A percentile compares a stretch with the other conserved stretches of the same genome.
These are phyloP conservation scores for Oxygymnocypris stewartii DNA, from an alignment of 2,113 vertebrate species.

Conservation along the genomic window DNA sequence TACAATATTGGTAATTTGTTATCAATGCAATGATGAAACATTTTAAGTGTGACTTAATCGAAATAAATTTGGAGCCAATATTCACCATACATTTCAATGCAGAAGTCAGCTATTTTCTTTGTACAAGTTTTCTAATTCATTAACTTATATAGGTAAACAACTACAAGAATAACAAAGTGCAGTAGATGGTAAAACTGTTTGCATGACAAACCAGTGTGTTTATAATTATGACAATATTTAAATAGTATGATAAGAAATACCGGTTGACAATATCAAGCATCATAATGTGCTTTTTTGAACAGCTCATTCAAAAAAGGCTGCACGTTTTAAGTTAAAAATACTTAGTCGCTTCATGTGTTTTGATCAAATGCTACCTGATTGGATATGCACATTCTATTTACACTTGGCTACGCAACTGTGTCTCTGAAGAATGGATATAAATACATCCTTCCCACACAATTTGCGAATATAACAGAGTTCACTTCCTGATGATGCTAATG, in stretches of 20 bases:
- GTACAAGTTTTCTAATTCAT: no score
- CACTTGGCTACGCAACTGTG: neutral
- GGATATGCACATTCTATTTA: neutral
- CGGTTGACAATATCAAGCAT: neutral
- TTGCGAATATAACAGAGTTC: slow-evolving; percentile 1
- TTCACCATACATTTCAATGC: no score
- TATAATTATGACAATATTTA: neutral
- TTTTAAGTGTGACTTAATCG: no score
- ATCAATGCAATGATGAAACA: no score
- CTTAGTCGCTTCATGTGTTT: neutral
- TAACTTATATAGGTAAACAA: no score
- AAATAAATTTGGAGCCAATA: no score
- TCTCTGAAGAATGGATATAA: neutral
- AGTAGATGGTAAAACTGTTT: no score
- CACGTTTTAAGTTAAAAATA: neutral
- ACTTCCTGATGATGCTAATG: neutral
- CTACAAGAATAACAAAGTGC: no score
- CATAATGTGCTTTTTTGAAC: neutral
- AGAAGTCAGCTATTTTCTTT: no score
- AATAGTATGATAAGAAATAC: neutral
- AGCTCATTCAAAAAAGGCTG: neutral
- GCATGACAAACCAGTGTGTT: neutral
- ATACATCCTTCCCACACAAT: slow-evolving; percentile 5
- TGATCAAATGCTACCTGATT: neutral
- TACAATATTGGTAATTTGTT: no score